A percentile compares a stretch with the other conserved stretches of the same genome.
Conservation (phyloP, 2,113 vertebrate species). For the Gymnogyps californianus region DNA sequence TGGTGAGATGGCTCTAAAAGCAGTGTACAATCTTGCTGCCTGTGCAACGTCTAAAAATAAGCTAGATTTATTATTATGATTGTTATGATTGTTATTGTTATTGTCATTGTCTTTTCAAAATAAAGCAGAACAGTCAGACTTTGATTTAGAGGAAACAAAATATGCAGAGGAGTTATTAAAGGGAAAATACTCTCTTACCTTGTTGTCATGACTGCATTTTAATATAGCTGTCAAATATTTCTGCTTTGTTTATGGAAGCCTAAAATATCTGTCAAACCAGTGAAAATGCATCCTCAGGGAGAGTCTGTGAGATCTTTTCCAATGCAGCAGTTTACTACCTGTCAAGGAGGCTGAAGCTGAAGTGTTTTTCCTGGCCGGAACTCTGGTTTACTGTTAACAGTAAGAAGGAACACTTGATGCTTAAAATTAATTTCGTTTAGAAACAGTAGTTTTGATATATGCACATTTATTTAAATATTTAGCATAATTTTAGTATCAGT, state of each 20-base stretch:
- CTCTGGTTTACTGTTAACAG: background rate
- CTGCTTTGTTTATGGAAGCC: constrained; percentile 37
- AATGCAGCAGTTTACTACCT: constrained; percentile 33
- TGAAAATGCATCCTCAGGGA: constrained; percentile 25
- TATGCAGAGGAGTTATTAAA: constrained; percentile 11
- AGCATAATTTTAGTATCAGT: constrained; percentile 9
- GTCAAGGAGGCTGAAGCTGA: constrained; percentile 5
- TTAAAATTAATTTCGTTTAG: constrained; percentile 34
- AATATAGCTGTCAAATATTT: constrained; percentile 1
- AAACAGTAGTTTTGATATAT: constrained; percentile 16
- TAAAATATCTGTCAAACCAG: constrained; percentile 56
- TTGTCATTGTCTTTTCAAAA: constrained; percentile 1
- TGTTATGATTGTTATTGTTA: background rate
- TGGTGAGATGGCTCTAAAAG: background rate
- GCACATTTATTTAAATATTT: constrained; percentile 59
- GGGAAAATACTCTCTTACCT: constrained; percentile 41
- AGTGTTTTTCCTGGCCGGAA: background rate
- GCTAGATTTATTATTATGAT: background rate
- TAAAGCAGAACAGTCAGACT: constrained; percentile 40
- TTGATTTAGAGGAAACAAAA: background rate
- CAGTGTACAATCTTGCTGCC: background rate
- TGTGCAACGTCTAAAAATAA: constrained; percentile 34
- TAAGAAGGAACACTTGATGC: constrained; percentile 32
- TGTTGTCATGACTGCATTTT: constrained; percentile 33
- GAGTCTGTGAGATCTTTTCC: background rate